Evolutionary conservation across 92 coral and sea anemone species (phyloP).

Genomic region (Palythoa caribaeorum): DNA sequence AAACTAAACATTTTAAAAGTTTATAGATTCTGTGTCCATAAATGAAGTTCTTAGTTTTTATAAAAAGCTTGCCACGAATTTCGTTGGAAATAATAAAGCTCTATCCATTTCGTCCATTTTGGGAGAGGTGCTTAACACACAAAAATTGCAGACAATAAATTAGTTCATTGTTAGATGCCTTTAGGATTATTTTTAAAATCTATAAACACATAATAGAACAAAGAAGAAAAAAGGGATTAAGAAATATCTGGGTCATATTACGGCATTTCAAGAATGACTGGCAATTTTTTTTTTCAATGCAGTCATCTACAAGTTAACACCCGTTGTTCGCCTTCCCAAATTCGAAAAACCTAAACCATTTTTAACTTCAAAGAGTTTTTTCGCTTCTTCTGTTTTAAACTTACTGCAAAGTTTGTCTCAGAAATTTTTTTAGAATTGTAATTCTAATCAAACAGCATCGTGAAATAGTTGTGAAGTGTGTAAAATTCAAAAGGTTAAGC

Average conservation of each 20-base stretch:
- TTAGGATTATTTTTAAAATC: background rate
- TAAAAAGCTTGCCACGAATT: background rate
- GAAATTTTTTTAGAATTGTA: background rate
- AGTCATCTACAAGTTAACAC: background rate
- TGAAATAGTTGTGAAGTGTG: constrained; percentile 25
- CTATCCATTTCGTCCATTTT: no score
- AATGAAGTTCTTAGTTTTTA: background rate
- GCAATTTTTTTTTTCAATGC: background rate
- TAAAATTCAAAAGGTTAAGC: background rate
- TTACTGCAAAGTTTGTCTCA: background rate
- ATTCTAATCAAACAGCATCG: background rate
- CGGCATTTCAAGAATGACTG: background rate
- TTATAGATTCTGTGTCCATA: background rate
- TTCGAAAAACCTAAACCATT: background rate
- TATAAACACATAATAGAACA: background rate
- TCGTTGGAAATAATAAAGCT: background rate
- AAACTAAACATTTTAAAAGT: background rate
- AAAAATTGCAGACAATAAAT: background rate
- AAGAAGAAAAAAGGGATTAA: background rate
- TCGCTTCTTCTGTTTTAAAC: background rate
- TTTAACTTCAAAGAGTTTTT: background rate
- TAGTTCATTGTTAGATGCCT: background rate
- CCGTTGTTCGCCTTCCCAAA: background rate
- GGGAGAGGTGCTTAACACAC: background rate
- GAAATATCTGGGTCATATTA: background rate